Conservation (phyloP, 2,888 invertebrate species). For the Euspilapteryx auroguttella region DNA sequence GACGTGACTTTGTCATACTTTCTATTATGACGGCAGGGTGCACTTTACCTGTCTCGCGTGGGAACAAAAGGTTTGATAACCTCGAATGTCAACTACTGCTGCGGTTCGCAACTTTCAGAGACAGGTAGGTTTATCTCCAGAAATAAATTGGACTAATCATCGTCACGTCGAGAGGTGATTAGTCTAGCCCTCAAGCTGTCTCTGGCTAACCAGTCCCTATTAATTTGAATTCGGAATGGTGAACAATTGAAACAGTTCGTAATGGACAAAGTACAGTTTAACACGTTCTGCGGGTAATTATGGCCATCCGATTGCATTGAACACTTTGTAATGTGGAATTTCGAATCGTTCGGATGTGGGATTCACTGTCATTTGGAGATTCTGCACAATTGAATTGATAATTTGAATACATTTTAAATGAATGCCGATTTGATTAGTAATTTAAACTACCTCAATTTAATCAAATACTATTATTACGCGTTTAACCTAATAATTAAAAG, state of each 20-base stretch:
- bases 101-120: no score
- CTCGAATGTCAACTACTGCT: conserved; percentile 26
- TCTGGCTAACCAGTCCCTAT: conserved; percentile 30
- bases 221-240: conserved; percentile 33
- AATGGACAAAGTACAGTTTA: conserved; percentile 26
- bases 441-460: no score
- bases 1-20: conserved; percentile 49
- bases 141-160: no score
- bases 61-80: conserved; percentile 36
- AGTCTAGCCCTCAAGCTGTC: conserved; percentile 26
- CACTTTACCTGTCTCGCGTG: conserved; percentile 49
- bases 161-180: conserved; percentile 36
- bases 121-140: no score
- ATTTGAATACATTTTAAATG: neutral
- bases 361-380: conserved; percentile 7
- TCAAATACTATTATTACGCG: no score
- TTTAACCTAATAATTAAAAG: no score
- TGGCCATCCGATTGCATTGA: conserved; percentile 25
- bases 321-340: conserved; percentile 19
- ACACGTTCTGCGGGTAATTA: conserved; percentile 43
- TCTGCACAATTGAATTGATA: neutral
- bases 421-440: no score
- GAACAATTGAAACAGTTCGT: conserved; percentile 33
- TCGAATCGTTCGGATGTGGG: conserved; percentile 16
- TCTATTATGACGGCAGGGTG: conserved; percentile 39